Conservation (phyloP, 2,113 vertebrate species). For the Phaethornis superciliosus region DNA sequence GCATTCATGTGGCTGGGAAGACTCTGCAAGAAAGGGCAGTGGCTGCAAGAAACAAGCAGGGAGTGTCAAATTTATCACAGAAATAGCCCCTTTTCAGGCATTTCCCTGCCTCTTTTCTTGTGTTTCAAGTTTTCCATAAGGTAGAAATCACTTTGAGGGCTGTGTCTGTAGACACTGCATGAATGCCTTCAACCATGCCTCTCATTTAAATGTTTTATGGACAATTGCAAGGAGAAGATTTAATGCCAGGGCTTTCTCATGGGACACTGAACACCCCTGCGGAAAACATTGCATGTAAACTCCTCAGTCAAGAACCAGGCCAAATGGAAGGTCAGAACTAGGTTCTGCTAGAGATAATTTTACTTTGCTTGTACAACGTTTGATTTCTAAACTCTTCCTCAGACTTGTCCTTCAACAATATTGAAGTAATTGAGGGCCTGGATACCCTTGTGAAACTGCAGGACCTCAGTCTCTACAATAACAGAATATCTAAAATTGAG, state of each 20-base stretch:
- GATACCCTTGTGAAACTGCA: constrained; percentile 84
- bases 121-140: not conserved
- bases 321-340: not conserved
- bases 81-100: not conserved
- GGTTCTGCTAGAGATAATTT: not conserved
- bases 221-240: not conserved
- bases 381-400: not conserved
- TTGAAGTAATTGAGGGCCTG: constrained; percentile 89
- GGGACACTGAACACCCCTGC: not conserved
- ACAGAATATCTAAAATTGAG: constrained; percentile 87
- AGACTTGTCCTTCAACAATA: constrained; percentile 96
- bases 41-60: not conserved
- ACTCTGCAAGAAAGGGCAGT: not conserved
- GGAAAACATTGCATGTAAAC: not conserved
- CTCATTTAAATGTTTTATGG: not conserved
- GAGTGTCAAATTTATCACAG: not conserved
- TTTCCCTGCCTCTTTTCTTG: not conserved
- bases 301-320: not conserved
- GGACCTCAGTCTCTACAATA: constrained; percentile 87
- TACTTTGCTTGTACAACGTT: not conserved
- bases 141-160: not conserved
- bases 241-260: not conserved
- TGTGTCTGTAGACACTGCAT: not conserved
- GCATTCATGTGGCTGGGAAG: not conserved
- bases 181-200: not conserved